Evolutionary conservation across 1,140 invertebrate genomes (phyloP).

Genomic region (Oreohelix idahoensis): DNA sequence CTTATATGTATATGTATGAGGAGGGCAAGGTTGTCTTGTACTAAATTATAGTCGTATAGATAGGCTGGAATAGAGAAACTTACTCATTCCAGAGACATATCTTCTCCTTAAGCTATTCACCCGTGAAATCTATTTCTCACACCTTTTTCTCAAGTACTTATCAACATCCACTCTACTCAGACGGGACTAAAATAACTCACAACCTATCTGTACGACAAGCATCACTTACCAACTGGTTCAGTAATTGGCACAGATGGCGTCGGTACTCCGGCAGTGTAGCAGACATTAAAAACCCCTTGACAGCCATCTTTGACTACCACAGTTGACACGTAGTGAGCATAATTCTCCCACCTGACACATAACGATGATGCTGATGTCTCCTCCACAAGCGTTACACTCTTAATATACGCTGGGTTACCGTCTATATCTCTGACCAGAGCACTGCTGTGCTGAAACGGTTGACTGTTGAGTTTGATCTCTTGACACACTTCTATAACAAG

Average conservation of each 20-base stretch:
- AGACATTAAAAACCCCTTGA: background rate
- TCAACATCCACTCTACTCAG: too few relatives aligned
- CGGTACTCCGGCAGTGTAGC: background rate
- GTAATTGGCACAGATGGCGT: background rate
- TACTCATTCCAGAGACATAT: too few relatives aligned
- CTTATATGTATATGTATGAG: too few relatives aligned
- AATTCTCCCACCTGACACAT: background rate
- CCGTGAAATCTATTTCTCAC: too few relatives aligned
- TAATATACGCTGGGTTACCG: background rate
- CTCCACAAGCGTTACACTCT: background rate
- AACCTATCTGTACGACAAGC: too few relatives aligned
- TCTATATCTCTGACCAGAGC: background rate
- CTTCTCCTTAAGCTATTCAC: too few relatives aligned
- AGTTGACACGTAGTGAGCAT: background rate
- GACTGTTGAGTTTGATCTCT: background rate
- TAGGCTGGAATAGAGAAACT: too few relatives aligned
- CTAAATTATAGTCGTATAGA: too few relatives aligned
- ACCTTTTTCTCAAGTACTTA: too few relatives aligned
- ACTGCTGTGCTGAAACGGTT: background rate
- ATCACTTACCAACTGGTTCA: background rate
- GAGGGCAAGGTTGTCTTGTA: too few relatives aligned
- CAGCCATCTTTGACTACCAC: background rate
- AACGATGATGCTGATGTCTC: background rate
- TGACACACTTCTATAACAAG: background rate
- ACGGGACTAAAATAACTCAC: too few relatives aligned